These are phyloP conservation scores for Cynopterus sphinx DNA, from an alignment of 2,797 vertebrate genomes.

Conservation along the genomic window DNA sequence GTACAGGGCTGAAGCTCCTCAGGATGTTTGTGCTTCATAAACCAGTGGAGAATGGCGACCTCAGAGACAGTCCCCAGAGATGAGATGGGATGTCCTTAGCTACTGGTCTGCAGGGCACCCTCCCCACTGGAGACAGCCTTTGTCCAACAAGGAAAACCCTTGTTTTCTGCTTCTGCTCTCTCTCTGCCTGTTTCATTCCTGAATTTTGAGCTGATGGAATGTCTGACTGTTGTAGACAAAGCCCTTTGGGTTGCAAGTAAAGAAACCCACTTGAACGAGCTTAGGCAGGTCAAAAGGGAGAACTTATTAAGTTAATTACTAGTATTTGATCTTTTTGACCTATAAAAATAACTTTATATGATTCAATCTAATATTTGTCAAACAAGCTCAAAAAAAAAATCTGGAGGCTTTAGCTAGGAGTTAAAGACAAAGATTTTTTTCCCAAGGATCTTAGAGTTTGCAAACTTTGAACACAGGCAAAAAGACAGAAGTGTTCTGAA, in stretches of 20 bases:
- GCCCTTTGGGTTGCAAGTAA: not conserved
- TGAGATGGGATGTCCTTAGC: not conserved
- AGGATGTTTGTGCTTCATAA: not conserved
- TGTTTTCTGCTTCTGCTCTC: not conserved
- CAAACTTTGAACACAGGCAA: no score
- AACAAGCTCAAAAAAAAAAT: no score
- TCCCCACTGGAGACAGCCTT: no score
- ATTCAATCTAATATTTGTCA: not conserved
- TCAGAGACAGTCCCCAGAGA: not conserved
- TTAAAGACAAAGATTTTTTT: no score
- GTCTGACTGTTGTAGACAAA: not conserved
- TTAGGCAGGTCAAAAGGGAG: not conserved
- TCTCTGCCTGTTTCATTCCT: not conserved
- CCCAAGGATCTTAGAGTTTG: no score
- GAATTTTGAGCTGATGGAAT: not conserved
- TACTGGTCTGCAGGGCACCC: not conserved
- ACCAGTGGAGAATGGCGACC: not conserved
- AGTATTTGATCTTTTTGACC: not conserved
- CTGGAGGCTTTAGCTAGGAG: no score
- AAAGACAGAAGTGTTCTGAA: no score
- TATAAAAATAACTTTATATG: not conserved
- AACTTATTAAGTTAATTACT: not conserved
- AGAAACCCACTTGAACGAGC: not conserved
- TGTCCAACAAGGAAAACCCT: not conserved
- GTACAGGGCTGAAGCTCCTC: not conserved